These are phyloP conservation scores for Petrolisthes cinctipes DNA, from an alignment of 2,888 invertebrate genomes.

Conservation along the genomic window DNA sequence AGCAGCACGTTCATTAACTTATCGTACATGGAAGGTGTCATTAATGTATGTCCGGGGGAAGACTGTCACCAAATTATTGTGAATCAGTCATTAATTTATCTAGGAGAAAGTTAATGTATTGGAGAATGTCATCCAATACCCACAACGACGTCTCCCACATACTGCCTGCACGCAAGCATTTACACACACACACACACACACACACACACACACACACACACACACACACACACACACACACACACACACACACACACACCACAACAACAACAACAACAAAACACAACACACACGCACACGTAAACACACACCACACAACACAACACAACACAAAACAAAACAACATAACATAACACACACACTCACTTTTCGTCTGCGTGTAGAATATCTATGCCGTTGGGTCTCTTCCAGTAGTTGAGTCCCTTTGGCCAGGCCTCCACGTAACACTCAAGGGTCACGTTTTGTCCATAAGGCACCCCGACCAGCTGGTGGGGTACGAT, in stretches of 20 bases:
- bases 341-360: neutral
- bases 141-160: neutral
- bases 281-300: neutral
- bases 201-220: slow-evolving; percentile 17
- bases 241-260: slow-evolving; percentile 12
- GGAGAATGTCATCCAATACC: neutral
- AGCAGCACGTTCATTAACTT: too few relatives aligned
- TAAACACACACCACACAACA: neutral
- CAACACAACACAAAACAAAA: neutral
- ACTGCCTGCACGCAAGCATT: neutral
- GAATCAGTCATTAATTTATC: too few relatives aligned
- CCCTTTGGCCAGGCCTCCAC: slow-evolving; percentile 64
- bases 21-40: too few relatives aligned
- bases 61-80: too few relatives aligned
- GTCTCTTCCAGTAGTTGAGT: slow-evolving; percentile 65
- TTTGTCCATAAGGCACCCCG: slow-evolving; percentile 54
- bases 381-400: slow-evolving; percentile 61
- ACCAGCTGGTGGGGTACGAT: slow-evolving; percentile 63
- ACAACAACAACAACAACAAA: neutral
- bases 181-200: too few relatives aligned
- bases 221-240: slow-evolving; percentile 9
- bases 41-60: too few relatives aligned
- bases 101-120: too few relatives aligned
- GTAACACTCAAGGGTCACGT: slow-evolving; percentile 62
- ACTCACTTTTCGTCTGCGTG: slow-evolving; percentile 63